A percentile compares a stretch with the other conserved stretches of the same genome.
These are phyloP conservation scores for Heliconius cydno DNA, from an alignment of 2,888 invertebrate genomes.

Conservation along the genomic window DNA sequence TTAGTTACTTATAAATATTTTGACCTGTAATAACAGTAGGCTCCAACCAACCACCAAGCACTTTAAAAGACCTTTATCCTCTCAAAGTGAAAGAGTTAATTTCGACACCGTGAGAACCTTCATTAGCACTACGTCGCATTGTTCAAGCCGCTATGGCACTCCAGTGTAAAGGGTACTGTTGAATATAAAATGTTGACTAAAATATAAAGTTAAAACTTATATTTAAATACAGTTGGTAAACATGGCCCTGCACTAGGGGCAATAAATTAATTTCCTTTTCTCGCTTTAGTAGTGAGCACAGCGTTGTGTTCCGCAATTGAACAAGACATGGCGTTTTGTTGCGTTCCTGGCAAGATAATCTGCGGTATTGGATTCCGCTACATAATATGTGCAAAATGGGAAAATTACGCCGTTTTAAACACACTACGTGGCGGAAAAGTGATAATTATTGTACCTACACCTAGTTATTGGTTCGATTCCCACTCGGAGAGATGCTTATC, in stretches of 20 bases:
- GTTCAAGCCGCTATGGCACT: neutral
- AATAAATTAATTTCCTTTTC: neutral
- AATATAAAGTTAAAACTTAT: neutral
- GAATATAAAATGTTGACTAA: conserved; percentile 3
- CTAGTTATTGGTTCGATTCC: too few species aligned
- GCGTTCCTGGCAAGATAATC: neutral
- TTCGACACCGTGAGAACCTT: conserved; percentile 8
- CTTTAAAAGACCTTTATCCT: conserved; percentile 9
- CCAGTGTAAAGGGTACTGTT: neutral
- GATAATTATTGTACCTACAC: too few species aligned
- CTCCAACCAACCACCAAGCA: neutral
- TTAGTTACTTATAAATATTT: neutral
- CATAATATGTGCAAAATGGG: too few species aligned
- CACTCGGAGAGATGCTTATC: too few species aligned
- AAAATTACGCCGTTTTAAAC: too few species aligned
- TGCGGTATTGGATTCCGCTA: too few species aligned
- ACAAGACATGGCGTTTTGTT: neutral
- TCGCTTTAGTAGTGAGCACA: neutral
- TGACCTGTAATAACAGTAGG: too few species aligned
- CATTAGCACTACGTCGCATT: conserved; percentile 14
- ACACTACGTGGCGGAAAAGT: too few species aligned
- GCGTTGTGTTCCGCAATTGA: neutral
- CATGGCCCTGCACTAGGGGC: neutral
- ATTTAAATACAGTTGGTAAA: too few species aligned
- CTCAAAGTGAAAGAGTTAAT: conserved; percentile 18